A percentile compares a stretch with the other conserved stretches of the same genome.
These are phyloP conservation scores for Probosciger aterrimus DNA, from an alignment of 2,113 vertebrate genomes.

Conservation along the genomic window DNA sequence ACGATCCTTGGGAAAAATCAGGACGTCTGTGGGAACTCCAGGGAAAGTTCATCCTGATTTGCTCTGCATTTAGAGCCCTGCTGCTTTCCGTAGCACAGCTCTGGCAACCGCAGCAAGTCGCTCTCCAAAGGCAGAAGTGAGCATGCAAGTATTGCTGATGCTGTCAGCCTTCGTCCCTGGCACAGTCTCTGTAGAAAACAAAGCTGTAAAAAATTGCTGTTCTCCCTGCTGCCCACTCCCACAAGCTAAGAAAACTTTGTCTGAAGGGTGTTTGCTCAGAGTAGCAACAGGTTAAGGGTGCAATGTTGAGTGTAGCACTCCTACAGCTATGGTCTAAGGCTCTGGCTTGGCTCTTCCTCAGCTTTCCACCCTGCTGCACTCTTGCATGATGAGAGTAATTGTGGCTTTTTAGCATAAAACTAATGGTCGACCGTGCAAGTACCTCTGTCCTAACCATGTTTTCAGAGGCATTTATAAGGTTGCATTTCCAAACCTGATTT, in stretches of 20 bases:
- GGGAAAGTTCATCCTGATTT: neutral
- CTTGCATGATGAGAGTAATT: neutral
- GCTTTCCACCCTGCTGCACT: accelerated
- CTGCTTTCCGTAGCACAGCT: neutral
- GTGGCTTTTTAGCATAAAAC: neutral
- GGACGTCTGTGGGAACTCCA: neutral
- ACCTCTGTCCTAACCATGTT: neutral
- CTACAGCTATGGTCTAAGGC: neutral
- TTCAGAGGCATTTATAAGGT: neutral
- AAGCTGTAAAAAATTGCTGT: neutral
- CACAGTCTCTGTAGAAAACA: neutral
- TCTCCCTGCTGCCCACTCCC: neutral
- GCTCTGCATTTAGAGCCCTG: neutral
- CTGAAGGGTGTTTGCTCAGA: neutral
- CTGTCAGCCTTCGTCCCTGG: neutral
- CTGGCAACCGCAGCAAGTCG: neutral
- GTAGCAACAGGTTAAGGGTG: neutral
- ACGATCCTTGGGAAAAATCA: neutral
- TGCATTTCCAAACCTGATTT: neutral
- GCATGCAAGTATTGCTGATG: neutral
- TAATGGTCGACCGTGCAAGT: neutral
- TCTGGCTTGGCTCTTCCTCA: neutral
- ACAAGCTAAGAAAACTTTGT: neutral
- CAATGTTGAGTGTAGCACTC: neutral
- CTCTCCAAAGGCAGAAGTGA: neutral